Conservation (phyloP, 2,113 vertebrate genomes). For the Cyphomyrus discorhynchus region DNA sequence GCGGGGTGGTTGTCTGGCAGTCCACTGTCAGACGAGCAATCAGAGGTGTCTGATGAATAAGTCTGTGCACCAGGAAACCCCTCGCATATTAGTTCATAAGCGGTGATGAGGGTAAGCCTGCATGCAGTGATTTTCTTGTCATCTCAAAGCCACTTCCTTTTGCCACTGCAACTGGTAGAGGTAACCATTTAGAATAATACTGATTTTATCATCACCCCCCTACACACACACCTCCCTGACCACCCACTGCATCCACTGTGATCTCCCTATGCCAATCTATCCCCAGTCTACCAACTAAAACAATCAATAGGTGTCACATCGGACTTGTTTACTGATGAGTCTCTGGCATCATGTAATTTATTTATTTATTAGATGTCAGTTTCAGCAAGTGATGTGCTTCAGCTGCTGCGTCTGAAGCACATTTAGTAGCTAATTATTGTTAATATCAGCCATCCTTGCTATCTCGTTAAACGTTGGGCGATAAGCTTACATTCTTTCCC, state of each 20-base stretch:
- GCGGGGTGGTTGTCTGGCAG: too few species aligned
- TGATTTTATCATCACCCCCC: conserved; percentile 52
- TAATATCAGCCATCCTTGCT: not conserved
- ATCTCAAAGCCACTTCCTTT: conserved; percentile 44
- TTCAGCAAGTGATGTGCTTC: not conserved
- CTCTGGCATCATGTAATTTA: not conserved
- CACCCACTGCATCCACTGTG: not conserved
- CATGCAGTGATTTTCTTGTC: conserved; percentile 73
- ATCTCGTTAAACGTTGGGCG: not conserved
- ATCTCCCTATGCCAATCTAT: not conserved
- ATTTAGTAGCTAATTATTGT: not conserved
- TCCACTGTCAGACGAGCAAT: conserved; percentile 64
- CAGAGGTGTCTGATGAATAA: conserved; percentile 51
- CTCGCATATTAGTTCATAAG: conserved; percentile 68
- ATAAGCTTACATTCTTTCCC: not conserved
- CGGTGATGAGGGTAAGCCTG: conserved; percentile 61
- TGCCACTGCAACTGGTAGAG: conserved; percentile 5
- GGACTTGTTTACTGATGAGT: not conserved
- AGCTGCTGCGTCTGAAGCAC: not conserved
- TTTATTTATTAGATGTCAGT: not conserved
- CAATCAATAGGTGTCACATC: conserved; percentile 7
- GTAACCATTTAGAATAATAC: conserved; percentile 46
- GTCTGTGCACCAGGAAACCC: conserved; percentile 57
- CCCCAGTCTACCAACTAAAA: conserved; percentile 54
- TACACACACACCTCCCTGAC: conserved; percentile 15